These are phyloP conservation scores for Carassius gibelio DNA, from an alignment of 2,113 vertebrate genomes.

Conservation along the genomic window DNA sequence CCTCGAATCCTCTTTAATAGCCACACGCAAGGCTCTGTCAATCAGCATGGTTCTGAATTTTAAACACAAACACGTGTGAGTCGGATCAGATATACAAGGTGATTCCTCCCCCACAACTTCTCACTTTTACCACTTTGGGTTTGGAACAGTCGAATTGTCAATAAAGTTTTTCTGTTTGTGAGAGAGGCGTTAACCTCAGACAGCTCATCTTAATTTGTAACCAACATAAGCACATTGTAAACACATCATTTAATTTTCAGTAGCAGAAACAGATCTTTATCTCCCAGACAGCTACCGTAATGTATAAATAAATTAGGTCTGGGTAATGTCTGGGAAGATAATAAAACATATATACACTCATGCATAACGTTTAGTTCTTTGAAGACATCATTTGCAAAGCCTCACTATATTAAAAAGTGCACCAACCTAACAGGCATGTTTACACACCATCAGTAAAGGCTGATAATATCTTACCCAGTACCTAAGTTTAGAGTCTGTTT, in stretches of 20 bases:
- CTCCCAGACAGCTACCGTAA: background rate
- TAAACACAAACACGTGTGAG: conserved; percentile 33
- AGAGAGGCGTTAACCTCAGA: conserved; percentile 16
- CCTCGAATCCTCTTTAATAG: conserved; percentile 48
- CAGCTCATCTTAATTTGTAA: background rate
- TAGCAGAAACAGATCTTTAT: background rate
- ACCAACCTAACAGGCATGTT: background rate
- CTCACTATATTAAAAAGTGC: background rate
- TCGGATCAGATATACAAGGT: conserved; percentile 4
- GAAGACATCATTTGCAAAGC: background rate
- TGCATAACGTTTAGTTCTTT: background rate
- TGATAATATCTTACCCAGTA: background rate
- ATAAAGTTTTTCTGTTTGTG: background rate
- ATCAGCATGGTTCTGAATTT: conserved; percentile 45
- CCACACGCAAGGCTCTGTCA: conserved; percentile 50
- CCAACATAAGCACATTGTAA: background rate
- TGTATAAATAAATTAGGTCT: background rate
- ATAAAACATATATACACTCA: background rate
- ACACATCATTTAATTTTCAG: background rate
- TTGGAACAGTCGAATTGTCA: background rate
- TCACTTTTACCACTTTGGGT: conserved; percentile 29
- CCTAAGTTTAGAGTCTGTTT: background rate
- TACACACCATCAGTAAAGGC: background rate
- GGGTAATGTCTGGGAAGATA: conserved; percentile 8
- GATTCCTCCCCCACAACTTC: conserved; percentile 21